Evolutionary conservation across 2,113 vertebrate species (phyloP).

Genomic region (Sphyrna mokarran): DNA sequence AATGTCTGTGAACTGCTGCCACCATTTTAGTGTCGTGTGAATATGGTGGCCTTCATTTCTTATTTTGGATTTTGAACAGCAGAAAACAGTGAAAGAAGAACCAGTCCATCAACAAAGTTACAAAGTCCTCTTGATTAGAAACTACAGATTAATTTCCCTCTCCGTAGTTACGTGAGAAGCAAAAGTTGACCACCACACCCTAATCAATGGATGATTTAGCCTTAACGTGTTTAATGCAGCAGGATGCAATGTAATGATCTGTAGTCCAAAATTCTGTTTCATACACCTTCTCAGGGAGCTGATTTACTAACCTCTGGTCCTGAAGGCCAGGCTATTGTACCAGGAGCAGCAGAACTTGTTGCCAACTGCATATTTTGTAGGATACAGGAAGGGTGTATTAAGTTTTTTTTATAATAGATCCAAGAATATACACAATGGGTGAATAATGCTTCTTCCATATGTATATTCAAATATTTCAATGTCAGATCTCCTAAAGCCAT

Average conservation of each 20-base stretch:
- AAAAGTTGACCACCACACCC: background rate
- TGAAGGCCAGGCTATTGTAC: background rate
- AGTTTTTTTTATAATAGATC: background rate
- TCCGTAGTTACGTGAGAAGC: background rate
- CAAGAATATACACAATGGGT: background rate
- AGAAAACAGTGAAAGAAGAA: background rate
- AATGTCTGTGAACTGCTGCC: background rate
- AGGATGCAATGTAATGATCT: background rate
- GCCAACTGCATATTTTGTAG: background rate
- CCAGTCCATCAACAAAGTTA: background rate
- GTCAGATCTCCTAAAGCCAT: background rate
- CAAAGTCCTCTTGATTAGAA: constrained; percentile 6
- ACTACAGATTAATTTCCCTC: background rate
- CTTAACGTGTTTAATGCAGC: background rate
- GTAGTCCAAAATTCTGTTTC: background rate
- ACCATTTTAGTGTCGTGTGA: background rate
- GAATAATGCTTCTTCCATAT: background rate
- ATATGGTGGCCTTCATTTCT: background rate
- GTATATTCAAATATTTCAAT: background rate
- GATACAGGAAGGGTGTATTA: background rate
- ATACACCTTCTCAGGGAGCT: background rate
- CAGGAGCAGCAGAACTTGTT: background rate
- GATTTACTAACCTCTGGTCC: background rate
- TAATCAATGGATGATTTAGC: background rate
- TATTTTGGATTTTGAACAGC: background rate